phyloP scores from a whole-genome alignment of 2,888 invertebrate genomes.

The Nomada flava region DNA sequence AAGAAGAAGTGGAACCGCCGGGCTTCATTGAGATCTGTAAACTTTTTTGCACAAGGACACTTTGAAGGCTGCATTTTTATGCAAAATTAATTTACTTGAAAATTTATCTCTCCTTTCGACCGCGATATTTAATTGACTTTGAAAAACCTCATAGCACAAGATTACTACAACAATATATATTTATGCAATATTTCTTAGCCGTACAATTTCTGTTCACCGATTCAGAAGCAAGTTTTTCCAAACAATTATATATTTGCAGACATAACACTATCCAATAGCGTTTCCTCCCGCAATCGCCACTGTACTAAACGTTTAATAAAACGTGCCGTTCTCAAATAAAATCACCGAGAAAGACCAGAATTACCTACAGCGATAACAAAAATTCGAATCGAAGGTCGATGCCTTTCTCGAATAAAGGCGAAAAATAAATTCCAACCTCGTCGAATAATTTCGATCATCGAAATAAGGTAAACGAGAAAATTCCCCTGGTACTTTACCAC shows the following conservation, averaged over 20 bases:
- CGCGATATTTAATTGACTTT: background rate
- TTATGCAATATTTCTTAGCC: no score
- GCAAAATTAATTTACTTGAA: background rate
- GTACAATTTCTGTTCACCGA: no score
- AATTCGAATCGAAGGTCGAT: background rate
- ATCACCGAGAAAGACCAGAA: background rate
- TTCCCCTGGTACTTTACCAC: no score
- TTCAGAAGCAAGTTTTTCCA: no score
- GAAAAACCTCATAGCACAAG: background rate
- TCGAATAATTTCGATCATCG: background rate
- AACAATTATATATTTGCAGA: no score
- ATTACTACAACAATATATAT: no score
- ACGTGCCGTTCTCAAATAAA: background rate
- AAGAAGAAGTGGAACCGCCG: no score
- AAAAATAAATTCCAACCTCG: background rate
- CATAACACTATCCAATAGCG: no score
- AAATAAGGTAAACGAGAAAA: background rate
- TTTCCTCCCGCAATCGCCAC: no score
- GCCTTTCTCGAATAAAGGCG: background rate
- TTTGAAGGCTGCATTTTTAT: background rate
- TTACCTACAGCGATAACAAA: background rate
- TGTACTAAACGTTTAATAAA: background rate
- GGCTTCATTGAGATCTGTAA: background rate
- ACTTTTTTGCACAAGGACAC: background rate
- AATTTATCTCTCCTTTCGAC: background rate